Evolutionary conservation across 2,888 invertebrate species (phyloP).

Genomic region (Catotricha subobsoleta): DNA sequence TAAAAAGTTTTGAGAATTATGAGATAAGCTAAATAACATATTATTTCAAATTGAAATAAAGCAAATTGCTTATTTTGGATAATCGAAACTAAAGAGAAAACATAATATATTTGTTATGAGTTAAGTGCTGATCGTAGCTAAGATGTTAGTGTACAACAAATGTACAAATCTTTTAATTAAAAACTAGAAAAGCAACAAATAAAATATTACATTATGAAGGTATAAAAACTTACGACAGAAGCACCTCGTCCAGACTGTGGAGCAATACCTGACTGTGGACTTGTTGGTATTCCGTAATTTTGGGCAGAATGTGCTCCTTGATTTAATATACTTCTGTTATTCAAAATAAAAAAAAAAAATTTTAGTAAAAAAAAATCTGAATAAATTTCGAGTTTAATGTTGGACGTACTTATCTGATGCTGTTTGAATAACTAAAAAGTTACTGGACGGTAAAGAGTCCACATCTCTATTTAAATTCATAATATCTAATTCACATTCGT

Average conservation of each 20-base stretch:
- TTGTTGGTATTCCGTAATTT: constrained; percentile 33
- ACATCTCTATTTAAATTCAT: constrained; percentile 61
- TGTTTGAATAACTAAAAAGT: constrained; percentile 82
- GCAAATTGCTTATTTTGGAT: no score
- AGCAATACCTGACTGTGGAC: constrained; percentile 49
- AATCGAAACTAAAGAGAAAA: no score
- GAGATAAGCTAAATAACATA: no score
- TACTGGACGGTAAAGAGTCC: constrained; percentile 55
- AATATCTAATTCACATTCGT: constrained; percentile 94
- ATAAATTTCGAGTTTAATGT: not conserved
- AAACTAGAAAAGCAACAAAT: no score
- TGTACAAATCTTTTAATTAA: no score
- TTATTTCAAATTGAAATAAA: no score
- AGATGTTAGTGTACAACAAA: no score
- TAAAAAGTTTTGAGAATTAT: no score
- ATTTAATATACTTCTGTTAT: constrained; percentile 21
- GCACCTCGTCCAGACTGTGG: constrained; percentile 74
- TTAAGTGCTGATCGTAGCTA: no score
- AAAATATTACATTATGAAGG: no score
- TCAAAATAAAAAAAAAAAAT: not conserved
- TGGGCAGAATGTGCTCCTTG: constrained; percentile 25
- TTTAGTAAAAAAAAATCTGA: not conserved
- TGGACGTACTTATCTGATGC: constrained; percentile 33
- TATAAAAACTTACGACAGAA: constrained; percentile 52
- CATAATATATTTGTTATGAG: no score